Base-by-base conservation (phyloP, 2,797 vertebrate genomes). In the Rhynchonycteris naso region DNA sequence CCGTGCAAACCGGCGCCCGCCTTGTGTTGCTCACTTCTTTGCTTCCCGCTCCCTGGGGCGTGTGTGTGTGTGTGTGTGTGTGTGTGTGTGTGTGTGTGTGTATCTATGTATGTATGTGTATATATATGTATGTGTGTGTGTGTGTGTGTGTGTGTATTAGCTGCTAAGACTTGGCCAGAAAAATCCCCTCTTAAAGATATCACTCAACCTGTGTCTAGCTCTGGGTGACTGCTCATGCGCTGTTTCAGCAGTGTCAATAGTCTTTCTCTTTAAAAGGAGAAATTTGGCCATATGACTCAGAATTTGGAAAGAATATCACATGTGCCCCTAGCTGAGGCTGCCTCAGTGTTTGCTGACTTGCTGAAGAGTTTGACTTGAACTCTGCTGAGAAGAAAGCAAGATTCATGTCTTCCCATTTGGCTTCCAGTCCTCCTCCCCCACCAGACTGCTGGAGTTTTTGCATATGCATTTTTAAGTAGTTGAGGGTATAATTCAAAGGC, bases 381-480 rank as follows among this genome's bases (percentile, higher is more conserved):
- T 69, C 80, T 66, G 38, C 24, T 88, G 96, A 96, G 85, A 80
- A 76, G 92, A 59, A 90, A 88, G 56, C 59, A 95, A 93, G 93
- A 95, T 78, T 71, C 91, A 92, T 88, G 94, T 50, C 47, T 59
- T 72, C 43, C 52, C 16, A 0, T 84, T 97, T 61, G 79, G 74
- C 92, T 97, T 69, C 47, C 87, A n/a, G 58, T 15, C 12, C 65
- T 81, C 13, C 24, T 88, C n/a, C 86, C 68, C 47, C 14, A 65
- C 61, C 76, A 93, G 81, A 52, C 22, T 13, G 50, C 56, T 69
- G 78, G 63, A 86, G 35, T 93, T 91, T 78, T 58, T 68, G 76
- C 74, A 50, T 83, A 18, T 96, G 90, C 94, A 95, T 97, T 96
- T 97, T 96, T 79, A 96, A 97, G 88, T 80, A 91, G 91, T 93